Evolutionary conservation across 1,140 invertebrate genomes (phyloP).

Genomic region (Drosophila leontia): DNA sequence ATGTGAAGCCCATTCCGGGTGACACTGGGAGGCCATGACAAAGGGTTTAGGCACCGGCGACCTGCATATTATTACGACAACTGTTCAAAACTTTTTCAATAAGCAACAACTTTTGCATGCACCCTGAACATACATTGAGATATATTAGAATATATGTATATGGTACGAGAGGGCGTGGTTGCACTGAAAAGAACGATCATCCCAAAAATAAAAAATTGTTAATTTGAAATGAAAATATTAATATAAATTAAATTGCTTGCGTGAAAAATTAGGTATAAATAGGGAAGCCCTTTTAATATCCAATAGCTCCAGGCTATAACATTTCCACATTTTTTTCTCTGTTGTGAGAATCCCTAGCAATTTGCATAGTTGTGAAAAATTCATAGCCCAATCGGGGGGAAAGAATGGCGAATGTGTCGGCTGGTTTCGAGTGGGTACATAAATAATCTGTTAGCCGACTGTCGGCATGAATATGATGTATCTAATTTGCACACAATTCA

Average conservation of each 20-base stretch:
- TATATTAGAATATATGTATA: constrained; percentile 1
- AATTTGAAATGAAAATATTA: neutral
- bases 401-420: constrained; percentile 11
- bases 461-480: constrained; percentile 59
- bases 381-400: constrained; percentile 60
- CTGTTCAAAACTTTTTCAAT: constrained; percentile 79
- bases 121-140: constrained; percentile 16
- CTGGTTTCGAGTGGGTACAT: constrained; percentile 8
- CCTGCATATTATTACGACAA: constrained; percentile 80
- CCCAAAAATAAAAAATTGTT: neutral
- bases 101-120: constrained; percentile 69
- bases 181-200: neutral
- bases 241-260: neutral
- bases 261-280: neutral
- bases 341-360: constrained; percentile 3
- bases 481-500: constrained; percentile 64
- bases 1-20: constrained; percentile 40
- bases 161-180: neutral
- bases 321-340: neutral
- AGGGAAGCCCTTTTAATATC: neutral
- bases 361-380: constrained; percentile 77
- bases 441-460: constrained; percentile 44
- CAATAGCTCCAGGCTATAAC: neutral
- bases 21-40: constrained; percentile 12
- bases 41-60: constrained; percentile 64